A percentile compares a stretch with the other conserved stretches of the same genome.
Evolutionary conservation across 2,797 vertebrate species (phyloP).

Genomic region (Phalanger gymnotis): DNA sequence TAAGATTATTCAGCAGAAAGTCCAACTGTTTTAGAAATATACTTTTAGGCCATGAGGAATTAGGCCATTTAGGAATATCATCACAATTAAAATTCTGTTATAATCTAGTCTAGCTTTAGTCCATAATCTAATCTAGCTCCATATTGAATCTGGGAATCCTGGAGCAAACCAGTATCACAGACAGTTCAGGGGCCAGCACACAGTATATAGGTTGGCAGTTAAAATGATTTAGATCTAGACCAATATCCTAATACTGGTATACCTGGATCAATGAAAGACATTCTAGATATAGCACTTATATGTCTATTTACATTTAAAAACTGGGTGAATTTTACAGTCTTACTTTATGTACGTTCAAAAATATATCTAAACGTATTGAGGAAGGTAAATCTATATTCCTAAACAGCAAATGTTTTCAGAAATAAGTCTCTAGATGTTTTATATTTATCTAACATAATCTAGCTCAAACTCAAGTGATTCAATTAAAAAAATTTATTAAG

Average conservation of each 20-base stretch:
- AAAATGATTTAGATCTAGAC: not conserved
- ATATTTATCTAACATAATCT: not conserved
- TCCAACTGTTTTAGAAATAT: not conserved
- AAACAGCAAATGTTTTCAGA: not conserved
- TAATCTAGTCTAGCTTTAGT: not conserved
- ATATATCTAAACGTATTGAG: not conserved
- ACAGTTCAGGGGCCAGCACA: not conserved
- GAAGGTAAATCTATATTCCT: not conserved
- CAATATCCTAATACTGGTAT: not conserved
- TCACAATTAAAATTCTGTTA: not conserved
- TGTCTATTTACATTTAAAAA: not conserved
- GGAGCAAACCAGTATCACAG: not conserved
- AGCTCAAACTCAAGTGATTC: not conserved
- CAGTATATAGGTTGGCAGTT: not conserved
- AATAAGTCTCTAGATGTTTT: not conserved
- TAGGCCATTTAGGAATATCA: not conserved
- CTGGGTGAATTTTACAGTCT: no score
- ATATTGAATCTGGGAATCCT: not conserved
- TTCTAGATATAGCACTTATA: not conserved
- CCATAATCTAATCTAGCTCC: no score
- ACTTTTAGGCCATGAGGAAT: not conserved
- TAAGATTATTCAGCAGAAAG: not conserved
- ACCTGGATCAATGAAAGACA: not conserved
- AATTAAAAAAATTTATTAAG: not conserved
- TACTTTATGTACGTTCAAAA: not conserved